A percentile compares a stretch with the other conserved stretches of the same genome.
phyloP scores from a whole-genome alignment of 2,797 vertebrate species.

The Neostethus bicornis region DNA sequence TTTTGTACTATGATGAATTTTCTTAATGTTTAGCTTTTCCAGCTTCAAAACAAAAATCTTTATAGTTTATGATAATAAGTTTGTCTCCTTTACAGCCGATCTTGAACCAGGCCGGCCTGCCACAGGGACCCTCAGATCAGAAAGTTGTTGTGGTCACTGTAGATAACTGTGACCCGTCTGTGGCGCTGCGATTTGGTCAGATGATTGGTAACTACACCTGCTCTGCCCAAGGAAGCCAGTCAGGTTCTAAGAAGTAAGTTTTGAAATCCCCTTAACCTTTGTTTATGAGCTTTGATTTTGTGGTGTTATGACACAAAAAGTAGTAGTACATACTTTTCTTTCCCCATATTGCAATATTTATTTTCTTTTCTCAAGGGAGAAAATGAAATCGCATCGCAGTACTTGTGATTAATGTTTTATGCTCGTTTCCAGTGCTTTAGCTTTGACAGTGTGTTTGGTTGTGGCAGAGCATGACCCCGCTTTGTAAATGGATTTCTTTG shows the following conservation, averaged over 20 bases:
- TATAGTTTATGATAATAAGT: slow-evolving; percentile 23
- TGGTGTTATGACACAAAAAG: slow-evolving; percentile 31
- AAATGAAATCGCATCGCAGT: slow-evolving; percentile 28
- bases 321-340: slow-evolving; percentile 24
- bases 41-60: background rate
- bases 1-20: background rate
- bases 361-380: slow-evolving; percentile 21
- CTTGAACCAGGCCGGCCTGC: slow-evolving; percentile 86
- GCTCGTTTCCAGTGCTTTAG: background rate
- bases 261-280: slow-evolving; percentile 1
- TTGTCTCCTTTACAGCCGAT: slow-evolving; percentile 78
- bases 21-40: background rate
- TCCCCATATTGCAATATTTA: slow-evolving; percentile 37
- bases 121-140: slow-evolving; percentile 93
- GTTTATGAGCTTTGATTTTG: slow-evolving; percentile 9
- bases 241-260: slow-evolving; percentile 93
- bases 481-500: slow-evolving; percentile 19
- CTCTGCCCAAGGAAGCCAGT: slow-evolving; percentile 90
- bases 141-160: slow-evolving; percentile 91
- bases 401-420: slow-evolving; percentile 57
- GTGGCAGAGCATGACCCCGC: slow-evolving; percentile 6
- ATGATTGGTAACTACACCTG: slow-evolving; percentile 91
- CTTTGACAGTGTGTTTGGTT: slow-evolving; percentile 24
- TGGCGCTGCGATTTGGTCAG: slow-evolving; percentile 88
- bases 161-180: slow-evolving; percentile 89